Percentiles rank a stretch among this genome's conserved stretches.
Conservation (phyloP, 1,140 invertebrate species). For the Drosophila chauvacae region DNA sequence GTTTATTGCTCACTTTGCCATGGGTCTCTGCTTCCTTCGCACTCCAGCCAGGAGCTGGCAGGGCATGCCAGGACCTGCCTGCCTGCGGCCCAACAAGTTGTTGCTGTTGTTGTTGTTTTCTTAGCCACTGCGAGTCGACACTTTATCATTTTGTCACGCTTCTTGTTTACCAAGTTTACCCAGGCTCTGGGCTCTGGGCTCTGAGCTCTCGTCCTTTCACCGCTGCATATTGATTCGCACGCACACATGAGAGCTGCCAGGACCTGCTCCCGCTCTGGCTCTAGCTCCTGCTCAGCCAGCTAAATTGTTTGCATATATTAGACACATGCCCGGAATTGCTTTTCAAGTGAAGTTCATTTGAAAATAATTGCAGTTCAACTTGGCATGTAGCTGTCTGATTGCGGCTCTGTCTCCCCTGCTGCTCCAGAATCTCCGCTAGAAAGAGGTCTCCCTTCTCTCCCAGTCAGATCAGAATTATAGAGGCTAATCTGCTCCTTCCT, state of each 20-base stretch:
- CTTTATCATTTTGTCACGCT: conserved; percentile 78
- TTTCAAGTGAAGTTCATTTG: conserved; percentile 68
- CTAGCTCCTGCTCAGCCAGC: conserved; percentile 17
- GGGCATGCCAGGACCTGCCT: neutral
- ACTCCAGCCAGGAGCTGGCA: neutral
- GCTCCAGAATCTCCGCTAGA: neutral
- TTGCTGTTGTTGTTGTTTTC: conserved; percentile 42
- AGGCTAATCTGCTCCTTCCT: conserved; percentile 4
- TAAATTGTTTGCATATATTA: conserved; percentile 78
- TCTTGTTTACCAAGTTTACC: conserved; percentile 66
- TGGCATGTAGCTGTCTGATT: conserved; percentile 44
- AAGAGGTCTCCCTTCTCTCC: too few relatives aligned
- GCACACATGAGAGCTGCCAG: conserved; percentile 21
- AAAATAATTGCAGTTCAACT: conserved; percentile 70
- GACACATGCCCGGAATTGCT: conserved; percentile 71
- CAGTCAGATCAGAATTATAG: neutral
- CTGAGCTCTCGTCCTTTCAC: conserved; percentile 27
- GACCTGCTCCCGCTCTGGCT: neutral
- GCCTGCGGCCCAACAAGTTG: conserved; percentile 40
- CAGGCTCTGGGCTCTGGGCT: conserved; percentile 16
- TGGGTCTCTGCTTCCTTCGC: neutral
- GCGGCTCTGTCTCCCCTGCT: neutral
- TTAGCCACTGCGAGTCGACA: conserved; percentile 46
- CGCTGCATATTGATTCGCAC: conserved; percentile 73
- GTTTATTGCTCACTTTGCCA: conserved; percentile 79